Evolutionary conservation across 2,888 invertebrate species (phyloP).

Genomic region (Drosophila monieri): DNA sequence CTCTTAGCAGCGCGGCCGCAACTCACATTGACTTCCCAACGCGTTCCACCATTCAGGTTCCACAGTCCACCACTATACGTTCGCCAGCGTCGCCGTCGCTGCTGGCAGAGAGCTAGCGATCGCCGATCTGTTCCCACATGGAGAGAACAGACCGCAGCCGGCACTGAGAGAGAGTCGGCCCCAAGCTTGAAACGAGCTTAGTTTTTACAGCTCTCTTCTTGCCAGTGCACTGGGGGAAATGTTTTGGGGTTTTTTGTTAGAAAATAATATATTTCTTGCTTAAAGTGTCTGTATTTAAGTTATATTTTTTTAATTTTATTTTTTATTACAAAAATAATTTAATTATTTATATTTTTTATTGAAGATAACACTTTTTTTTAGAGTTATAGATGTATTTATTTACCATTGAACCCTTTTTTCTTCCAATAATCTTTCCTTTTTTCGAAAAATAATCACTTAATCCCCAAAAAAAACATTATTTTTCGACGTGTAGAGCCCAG

Average conservation of each 20-base stretch:
- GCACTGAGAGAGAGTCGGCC: background rate
- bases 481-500: slow-evolving; percentile 1
- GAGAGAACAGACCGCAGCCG: background rate
- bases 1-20: slow-evolving; percentile 30
- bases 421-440: too few species aligned
- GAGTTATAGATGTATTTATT: too few species aligned
- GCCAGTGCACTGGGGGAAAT: background rate
- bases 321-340: too few species aligned
- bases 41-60: background rate
- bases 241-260: too few species aligned
- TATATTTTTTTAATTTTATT: too few species aligned
- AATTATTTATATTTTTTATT: too few species aligned
- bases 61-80: background rate
- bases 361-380: too few species aligned
- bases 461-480: background rate
- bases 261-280: too few species aligned
- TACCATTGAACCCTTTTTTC: too few species aligned
- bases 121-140: background rate
- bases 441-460: too few species aligned
- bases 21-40: slow-evolving; percentile 4
- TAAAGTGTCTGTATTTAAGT: too few species aligned
- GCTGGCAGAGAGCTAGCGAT: background rate
- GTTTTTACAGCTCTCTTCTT: slow-evolving; percentile 13
- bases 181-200: slow-evolving; percentile 1
- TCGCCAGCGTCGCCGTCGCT: background rate